Conservation (phyloP, 2,797 vertebrate genomes). For the Leuciscus waleckii region DNA sequence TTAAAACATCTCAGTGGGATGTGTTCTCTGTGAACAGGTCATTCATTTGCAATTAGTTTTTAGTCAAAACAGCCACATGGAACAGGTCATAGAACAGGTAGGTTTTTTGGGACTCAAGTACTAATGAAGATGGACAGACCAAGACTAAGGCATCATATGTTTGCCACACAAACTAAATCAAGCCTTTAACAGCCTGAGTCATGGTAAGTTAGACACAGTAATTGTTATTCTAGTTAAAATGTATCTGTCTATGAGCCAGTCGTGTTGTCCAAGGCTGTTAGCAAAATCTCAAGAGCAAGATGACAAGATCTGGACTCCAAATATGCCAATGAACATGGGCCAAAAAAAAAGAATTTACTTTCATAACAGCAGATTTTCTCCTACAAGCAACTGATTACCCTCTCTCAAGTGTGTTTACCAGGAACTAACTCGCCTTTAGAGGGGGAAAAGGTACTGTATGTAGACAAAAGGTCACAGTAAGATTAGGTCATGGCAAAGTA, state of each 20-base stretch:
- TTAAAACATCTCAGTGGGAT: not conserved
- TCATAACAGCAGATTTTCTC: conserved; percentile 1
- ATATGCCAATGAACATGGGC: conserved; percentile 24
- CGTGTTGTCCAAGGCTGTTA: conserved; percentile 30
- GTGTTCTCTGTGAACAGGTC: not conserved
- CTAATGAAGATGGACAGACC: conserved; percentile 27
- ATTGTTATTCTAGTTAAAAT: conserved; percentile 28
- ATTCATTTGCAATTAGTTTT: not conserved
- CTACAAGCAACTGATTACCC: not conserved
- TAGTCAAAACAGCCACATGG: not conserved
- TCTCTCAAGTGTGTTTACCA: not conserved
- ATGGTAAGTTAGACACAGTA: conserved; percentile 28
- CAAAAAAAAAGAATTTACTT: not conserved
- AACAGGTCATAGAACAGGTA: not conserved
- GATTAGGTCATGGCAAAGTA: conserved; percentile 28
- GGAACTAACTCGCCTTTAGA: not conserved
- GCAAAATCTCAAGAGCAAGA: conserved; percentile 33
- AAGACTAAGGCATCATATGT: conserved; percentile 32
- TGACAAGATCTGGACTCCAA: conserved; percentile 29
- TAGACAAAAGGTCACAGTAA: conserved; percentile 38
- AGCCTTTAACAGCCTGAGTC: conserved; percentile 25
- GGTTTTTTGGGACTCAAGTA: not conserved
- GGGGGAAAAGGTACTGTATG: conserved; percentile 19
- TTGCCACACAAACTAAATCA: conserved; percentile 29
- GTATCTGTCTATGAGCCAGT: not conserved